phyloP scores from a whole-genome alignment of 2,888 invertebrate genomes.

The Brachypalpus laphriformis region DNA sequence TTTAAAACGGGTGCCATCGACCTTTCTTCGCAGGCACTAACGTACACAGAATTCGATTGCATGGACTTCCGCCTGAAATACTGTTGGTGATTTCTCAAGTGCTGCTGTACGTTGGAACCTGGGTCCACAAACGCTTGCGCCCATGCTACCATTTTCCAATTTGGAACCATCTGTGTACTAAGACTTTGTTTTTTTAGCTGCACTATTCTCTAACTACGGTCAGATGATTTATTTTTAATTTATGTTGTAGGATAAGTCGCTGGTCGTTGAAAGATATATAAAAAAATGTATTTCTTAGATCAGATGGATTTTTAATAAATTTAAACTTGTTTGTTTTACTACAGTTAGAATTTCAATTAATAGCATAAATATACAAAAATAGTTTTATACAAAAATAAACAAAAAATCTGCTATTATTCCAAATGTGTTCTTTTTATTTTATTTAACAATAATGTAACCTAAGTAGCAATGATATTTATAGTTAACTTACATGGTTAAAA shows the following conservation, averaged over 20 bases:
- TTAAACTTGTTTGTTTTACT: not conserved
- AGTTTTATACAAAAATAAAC: slow-evolving; percentile 3
- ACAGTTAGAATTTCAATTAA: slow-evolving; percentile 1
- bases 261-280: not conserved
- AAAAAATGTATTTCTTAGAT: too few relatives aligned
- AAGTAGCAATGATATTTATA: slow-evolving; percentile 16
- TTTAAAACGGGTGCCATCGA: too few relatives aligned
- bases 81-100: too few relatives aligned
- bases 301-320: not conserved
- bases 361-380: slow-evolving; percentile 28
- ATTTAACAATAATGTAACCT: slow-evolving; percentile 14
- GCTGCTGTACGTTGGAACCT: too few relatives aligned
- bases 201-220: too few relatives aligned
- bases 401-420: slow-evolving; percentile 33
- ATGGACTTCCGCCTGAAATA: too few relatives aligned
- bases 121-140: too few relatives aligned
- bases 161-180: too few relatives aligned
- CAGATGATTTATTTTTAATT: not conserved
- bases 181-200: too few relatives aligned
- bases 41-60: too few relatives aligned
- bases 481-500: slow-evolving; percentile 19
- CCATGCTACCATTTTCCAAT: too few relatives aligned
- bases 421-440: slow-evolving; percentile 49
- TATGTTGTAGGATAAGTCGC: not conserved
- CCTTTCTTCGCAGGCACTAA: too few relatives aligned